Evolutionary conservation across 2,888 invertebrate species (phyloP), one percentile per base, ranked within the genome.

Genomic region (Tachystola acroxantha): DNA sequence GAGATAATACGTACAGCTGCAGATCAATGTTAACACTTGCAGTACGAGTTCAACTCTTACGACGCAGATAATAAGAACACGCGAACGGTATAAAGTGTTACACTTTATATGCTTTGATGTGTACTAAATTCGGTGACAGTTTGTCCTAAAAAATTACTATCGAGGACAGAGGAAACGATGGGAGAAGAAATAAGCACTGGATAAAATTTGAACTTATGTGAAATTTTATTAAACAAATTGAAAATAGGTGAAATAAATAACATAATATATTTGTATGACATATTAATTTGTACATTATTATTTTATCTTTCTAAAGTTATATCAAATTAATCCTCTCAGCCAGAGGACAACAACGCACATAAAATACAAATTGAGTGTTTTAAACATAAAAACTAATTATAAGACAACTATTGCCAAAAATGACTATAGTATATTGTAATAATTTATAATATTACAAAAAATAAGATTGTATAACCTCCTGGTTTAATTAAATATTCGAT

Each of bases 211-310:
- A 71, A 69, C 64, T 67, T 72, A 69, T 57, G 64, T 71, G 72
- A 71, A 64, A 70, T 70, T 82, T 80, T 78, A 78, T 76, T 77
- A 80, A n/a, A 82, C 78, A 78, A 77, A 79, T 75, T 76, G 69
- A 75, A 75, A 76, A 77, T 80, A 76, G 64, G 63, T 75, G 74
- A 76, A 85, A 85, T 84, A 85, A 84, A 85, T 85, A 85, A 85
- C 81, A 78, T 79, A 81, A 78, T 79, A 81, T 77, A 78, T 69
- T 78, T 78, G 72, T 72, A 77, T 65, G 74, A 81, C 76, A 69
- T 77, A 82, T 80, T 81, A 75, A 79, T 84, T 85, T 86, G 85
- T 86, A 86, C 85, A 86, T 78, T 80, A 73, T 63, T 71, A 74
- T 69, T n/a, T n/a, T n/a, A n/a, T n/a, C n/a, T 70, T 65, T 70